Evolutionary conservation across 64 coral and sea anemone genomes (phyloP), one percentile per base, ranked within the genome.

Genomic region (Stylophora pistillata): DNA sequence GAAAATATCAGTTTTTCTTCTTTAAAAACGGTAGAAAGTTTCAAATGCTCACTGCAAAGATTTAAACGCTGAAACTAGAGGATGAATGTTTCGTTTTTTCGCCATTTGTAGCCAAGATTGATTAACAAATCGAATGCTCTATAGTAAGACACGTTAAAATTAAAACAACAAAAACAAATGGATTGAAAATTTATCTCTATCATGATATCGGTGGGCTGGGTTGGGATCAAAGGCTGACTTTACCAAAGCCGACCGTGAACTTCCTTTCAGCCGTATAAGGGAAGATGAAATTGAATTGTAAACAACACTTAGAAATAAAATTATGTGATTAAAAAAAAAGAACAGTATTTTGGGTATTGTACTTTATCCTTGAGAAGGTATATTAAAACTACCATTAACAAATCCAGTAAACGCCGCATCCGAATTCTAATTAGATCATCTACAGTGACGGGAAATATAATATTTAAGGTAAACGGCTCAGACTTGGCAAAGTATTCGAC

Each of bases 211-310:
- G 9, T n/a, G 26, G 64, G 64, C 64, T 68, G 23, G 21, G 64
- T n/a, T 21, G 21, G n/a, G 64, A n/a, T 68, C 64, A 68, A 68
- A 68, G 64, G 64, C 21, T 1, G 26, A 21, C 20, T 26, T 25
- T 2, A n/a, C n/a, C 26, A n/a, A 0, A 68, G 21, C 64, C 37
- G 37, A 25, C 2, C 9, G 26, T 68, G 61, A 28, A 68, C 6
- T 68, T 68, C 64, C 64, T 68, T 68, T 68, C 64, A 68, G 64
- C 64, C 64, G 64, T 68, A 68, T 26, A 68, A n/a, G 64, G 64
- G 21, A 68, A 68, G 64, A 68, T 47, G 23, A 68, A 2, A 21
- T 28, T 25, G 64, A 68, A 26, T n/a, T n/a, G 26, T 26, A 68
- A 68, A 68, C 64, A 68, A 10, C n/a, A 68, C 1, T 21, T 68